Evolutionary conservation across 1,140 invertebrate genomes (phyloP), one percentile per base, ranked within the genome.

Genomic region (Monochamus saltuarius): DNA sequence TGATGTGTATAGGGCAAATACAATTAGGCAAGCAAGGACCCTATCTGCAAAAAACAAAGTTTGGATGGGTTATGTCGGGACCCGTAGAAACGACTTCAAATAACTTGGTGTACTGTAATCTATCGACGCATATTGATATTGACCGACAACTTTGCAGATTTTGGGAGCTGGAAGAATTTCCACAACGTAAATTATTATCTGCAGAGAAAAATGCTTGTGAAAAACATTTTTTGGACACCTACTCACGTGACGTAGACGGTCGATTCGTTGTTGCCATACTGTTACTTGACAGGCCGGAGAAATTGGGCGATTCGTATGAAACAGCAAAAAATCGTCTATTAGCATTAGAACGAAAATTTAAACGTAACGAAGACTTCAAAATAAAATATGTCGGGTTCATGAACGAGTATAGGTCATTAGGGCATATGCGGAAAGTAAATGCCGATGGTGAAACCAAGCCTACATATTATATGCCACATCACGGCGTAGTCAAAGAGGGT

Each of bases 401-500:
- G 7, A 0, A 45, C 9, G 54, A 56, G 45, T 56, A 56, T 35
- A 35, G 34, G 43, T 16, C 34, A 1, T 45, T 56, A 56, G 19
- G 36, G 35, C 13, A 56, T 19, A 56, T 55, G 36, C 19, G 16
- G 1, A 11, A 19, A 1, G 7, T 14, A 22, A 37, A 49, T 58
- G 0, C 13, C 16, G 38, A 11, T 13, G 35, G 22, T 35, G 3
- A 43, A 36, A 6, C 37, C 14, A 29, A 29, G 6, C 22, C 22
- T 3, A 29, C 2, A 6, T 71, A 62, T 57, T 80, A 77, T 58
- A 42, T 80, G 16, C 77, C 78, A 2, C 79, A 81, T 64, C 77
- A 78, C 36, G 61, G 65, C 4, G 76, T 80, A 0, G 8, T 76
- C 0, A 72, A 68, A 51, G 49, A 59, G 7, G 35, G 58, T 10